Conservation (phyloP, 2,797 vertebrate species). For the Xenopus petersii region DNA sequence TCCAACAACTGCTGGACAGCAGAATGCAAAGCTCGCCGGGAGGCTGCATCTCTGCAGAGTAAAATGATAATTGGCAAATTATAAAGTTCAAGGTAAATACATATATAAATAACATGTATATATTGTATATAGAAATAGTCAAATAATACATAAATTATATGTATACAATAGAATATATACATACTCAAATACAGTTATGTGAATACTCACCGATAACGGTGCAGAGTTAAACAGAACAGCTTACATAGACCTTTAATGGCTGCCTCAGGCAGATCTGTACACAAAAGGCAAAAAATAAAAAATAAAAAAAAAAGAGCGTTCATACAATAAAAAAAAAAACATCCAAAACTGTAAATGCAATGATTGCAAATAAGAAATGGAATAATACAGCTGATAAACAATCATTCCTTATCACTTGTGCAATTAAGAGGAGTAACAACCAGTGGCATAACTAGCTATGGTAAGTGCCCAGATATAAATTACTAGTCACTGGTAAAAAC, state of each 20-base stretch:
- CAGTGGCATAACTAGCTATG: not conserved
- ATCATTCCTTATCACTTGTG: too few relatives aligned
- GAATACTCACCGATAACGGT: slow-evolving; percentile 84
- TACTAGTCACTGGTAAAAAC: too few relatives aligned
- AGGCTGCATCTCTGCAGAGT: slow-evolving; percentile 77
- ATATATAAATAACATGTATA: too few relatives aligned
- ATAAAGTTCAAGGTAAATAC: not conserved
- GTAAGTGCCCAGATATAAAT: not conserved
- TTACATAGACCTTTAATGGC: slow-evolving; percentile 94
- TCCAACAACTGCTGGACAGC: slow-evolving; percentile 83
- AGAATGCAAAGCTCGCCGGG: slow-evolving; percentile 82
- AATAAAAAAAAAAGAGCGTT: too few relatives aligned
- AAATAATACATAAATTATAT: too few relatives aligned
- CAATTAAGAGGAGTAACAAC: too few relatives aligned
- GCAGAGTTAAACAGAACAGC: slow-evolving; percentile 91
- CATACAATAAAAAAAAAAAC: not conserved
- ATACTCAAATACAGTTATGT: not conserved
- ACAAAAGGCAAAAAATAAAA: not conserved
- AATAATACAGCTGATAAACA: too few relatives aligned
- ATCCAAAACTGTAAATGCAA: too few relatives aligned
- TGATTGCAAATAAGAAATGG: too few relatives aligned
- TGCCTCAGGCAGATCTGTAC: slow-evolving; percentile 86
- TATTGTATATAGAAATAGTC: too few relatives aligned
- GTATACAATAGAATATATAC: not conserved
- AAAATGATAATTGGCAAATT: not conserved